Base-by-base conservation (phyloP, 30 jellyfish, hydroid and myxozoan genomes). In the Aurelia sp. region DNA sequence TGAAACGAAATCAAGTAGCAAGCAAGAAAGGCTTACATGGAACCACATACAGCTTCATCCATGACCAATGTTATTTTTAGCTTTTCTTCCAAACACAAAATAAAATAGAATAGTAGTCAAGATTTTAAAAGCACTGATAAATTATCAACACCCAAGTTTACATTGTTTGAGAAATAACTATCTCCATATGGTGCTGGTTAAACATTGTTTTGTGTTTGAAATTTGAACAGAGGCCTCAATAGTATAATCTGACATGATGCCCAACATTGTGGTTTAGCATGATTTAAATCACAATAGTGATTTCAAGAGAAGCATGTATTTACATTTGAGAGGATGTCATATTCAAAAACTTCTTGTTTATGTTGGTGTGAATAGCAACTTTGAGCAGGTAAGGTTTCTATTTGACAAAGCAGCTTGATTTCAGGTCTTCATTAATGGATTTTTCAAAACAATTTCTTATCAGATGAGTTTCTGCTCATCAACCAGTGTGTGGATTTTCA, bases 301-400 rank as follows among this genome's bases (percentile, higher is more conserved):
- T 55, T 75, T 21, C 86, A 21, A 75, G 86, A 55, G 86, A 64
- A 78, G 60, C 67, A 47, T 64, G 78, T 61, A 78, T 78, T 78
- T 78, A 63, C 89, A 78, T 63, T 41, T 65, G 80, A 78, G 66
- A 61, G 13, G 60, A 69, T 24, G 72, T 17, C 72, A 5, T 24
- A 63, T 24, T 78, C 59, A 24, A 70, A 63, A 50, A 11, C 72
- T 78, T n/a, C 51, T 78, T 10, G 33, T 68, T 27, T 16, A 2
- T 66, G 63, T 53, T 64, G 12, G 52, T 60, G 63, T 80, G 64
- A 80, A 66, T 80, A 47, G 90, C 75, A 80, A 76, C 81, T 61
- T 31, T n/a, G 48, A 17, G 81, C 91, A 67, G 91, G 91, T 81
- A 53, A 66, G 22, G 84, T 51, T 66, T 67, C 78, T 67, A 53